A percentile compares a stretch with the other conserved stretches of the same genome.
Evolutionary conservation across 2,888 invertebrate species (phyloP).

Genomic region (Drosophila barbarae): DNA sequence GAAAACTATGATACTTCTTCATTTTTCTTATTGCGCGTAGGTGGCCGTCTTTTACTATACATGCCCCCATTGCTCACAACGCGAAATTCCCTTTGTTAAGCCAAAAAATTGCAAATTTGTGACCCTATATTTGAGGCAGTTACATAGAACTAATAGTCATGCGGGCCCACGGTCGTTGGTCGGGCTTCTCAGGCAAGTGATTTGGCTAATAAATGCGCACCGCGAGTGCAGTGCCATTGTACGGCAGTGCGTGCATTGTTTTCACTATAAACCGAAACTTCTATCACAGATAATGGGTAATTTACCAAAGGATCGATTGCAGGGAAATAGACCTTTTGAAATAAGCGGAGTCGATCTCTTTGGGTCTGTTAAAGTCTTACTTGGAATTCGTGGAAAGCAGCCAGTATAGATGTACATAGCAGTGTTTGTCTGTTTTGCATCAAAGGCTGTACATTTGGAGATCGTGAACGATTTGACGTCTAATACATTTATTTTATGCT

Average conservation of each 20-base stretch:
- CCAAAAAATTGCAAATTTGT: conserved; percentile 2
- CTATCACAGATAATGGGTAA: not conserved
- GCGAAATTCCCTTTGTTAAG: not conserved
- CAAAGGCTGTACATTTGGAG: not conserved
- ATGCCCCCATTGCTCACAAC: not conserved
- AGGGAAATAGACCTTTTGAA: conserved; percentile 5
- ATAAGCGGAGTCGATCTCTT: conserved; percentile 11
- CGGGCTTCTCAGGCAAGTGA: not conserved
- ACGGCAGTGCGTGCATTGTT: not conserved
- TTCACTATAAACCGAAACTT: not conserved
- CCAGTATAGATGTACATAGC: not conserved
- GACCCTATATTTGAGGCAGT: conserved; percentile 1
- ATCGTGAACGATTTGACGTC: not conserved
- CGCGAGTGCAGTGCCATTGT: not conserved
- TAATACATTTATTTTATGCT: not conserved
- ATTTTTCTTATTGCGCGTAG: not conserved
- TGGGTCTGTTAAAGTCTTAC: not conserved
- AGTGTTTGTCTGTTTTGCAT: conserved; percentile 2
- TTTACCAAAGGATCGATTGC: conserved; percentile 5
- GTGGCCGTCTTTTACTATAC: not conserved
- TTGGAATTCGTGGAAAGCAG: conserved; percentile 4
- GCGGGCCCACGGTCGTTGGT: not conserved
- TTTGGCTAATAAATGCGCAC: not conserved
- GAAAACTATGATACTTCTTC: not conserved
- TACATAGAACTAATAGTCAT: not conserved